Conservation (phyloP, 2,888 invertebrate genomes). For the Pseudococcus longispinus region DNA sequence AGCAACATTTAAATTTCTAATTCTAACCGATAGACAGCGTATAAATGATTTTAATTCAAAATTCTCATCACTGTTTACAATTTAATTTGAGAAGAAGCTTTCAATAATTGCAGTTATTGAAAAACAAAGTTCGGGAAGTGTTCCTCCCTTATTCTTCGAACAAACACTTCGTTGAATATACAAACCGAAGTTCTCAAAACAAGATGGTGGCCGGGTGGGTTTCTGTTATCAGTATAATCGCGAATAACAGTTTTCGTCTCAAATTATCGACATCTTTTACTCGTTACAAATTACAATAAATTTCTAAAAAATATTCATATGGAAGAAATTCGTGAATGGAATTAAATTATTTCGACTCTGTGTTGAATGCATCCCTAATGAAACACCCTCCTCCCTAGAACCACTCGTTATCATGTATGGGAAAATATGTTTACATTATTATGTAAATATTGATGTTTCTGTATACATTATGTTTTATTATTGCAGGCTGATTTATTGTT, state of each 20-base stretch:
- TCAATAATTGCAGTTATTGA: neutral
- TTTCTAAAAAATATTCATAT: neutral
- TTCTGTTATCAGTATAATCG: too few species aligned
- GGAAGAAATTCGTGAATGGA: neutral
- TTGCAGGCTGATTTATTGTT: neutral
- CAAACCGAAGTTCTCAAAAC: neutral
- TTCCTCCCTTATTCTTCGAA: neutral
- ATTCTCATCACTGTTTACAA: neutral
- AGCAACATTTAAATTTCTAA: slow-evolving; percentile 60
- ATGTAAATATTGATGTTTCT: neutral
- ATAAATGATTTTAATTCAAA: slow-evolving; percentile 48
- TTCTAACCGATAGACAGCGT: slow-evolving; percentile 61
- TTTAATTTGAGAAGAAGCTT: neutral
- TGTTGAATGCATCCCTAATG: neutral
- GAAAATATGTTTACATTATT: neutral
- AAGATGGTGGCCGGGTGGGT: neutral
- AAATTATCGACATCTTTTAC: too few species aligned
- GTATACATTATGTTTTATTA: neutral
- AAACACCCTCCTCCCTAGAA: neutral
- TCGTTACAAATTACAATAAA: neutral
- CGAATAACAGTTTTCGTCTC: too few species aligned
- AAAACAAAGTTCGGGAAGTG: neutral
- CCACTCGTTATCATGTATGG: neutral
- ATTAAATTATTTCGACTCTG: neutral
- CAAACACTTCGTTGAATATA: neutral